phyloP scores from a whole-genome alignment of 2,113 vertebrate genomes.

The Protobothrops flavoviridis region DNA sequence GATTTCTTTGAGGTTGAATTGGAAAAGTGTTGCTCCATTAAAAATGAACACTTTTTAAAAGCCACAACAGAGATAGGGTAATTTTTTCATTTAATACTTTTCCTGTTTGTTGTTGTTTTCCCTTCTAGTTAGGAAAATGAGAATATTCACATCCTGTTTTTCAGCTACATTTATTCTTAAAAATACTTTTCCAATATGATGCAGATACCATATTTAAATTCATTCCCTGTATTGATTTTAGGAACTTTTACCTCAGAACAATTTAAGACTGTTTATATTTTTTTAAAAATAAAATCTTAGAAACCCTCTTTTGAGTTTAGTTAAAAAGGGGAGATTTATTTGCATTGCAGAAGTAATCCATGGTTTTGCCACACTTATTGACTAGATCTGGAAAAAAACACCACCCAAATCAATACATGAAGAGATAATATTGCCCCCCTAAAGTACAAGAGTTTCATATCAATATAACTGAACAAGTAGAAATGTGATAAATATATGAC shows the following conservation, averaged over 20 bases:
- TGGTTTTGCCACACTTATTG: background rate
- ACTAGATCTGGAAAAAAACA: background rate
- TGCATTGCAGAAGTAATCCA: background rate
- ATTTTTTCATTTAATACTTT: background rate
- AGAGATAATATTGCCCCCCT: background rate
- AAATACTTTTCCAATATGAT: background rate
- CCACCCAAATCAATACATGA: accelerated
- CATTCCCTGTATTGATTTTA: background rate
- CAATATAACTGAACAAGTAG: background rate
- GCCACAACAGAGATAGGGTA: background rate
- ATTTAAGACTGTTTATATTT: background rate
- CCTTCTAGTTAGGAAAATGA: background rate
- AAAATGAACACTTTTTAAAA: background rate
- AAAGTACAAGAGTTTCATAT: accelerated
- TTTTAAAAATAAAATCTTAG: background rate
- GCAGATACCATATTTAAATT: background rate
- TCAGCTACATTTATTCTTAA: background rate
- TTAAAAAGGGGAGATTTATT: background rate
- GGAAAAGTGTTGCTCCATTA: background rate
- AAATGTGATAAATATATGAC: background rate
- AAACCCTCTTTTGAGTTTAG: background rate
- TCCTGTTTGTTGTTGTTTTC: background rate
- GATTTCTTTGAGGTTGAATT: background rate
- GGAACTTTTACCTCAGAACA: background rate
- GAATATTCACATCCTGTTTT: accelerated